Evolutionary conservation across 2,113 vertebrate species (phyloP), one percentile per base, ranked within the genome.

Genomic region (Varanus salvator): DNA sequence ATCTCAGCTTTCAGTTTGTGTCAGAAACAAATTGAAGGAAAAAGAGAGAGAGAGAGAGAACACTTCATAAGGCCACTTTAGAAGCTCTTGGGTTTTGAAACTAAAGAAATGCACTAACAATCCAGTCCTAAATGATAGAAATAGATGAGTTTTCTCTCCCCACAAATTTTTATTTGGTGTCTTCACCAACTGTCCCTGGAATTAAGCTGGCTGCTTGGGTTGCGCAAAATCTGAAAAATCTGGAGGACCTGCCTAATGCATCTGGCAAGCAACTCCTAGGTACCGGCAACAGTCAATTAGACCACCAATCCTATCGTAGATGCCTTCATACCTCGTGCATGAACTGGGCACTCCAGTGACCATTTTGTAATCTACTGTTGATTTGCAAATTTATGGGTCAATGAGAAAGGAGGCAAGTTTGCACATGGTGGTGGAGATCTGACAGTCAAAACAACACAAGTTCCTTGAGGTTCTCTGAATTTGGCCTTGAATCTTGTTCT

Each of bases 1-100:
- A 0, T 1, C 60, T 94, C 85, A 90, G 50, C 89, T 94, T 95
- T 90, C 92, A 87, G 84, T 29, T 86, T 80, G 31, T 90, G 87
- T 86, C 84, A 78, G 82, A 90, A 92, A 90, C 78, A 95, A 88
- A 87, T 86, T 0, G 34, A 84, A 48, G 23, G 15, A 88, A 4
- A 48, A 71, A 60, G 44, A 21, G 52, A 72, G 27, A 8, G 38
- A 29, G 27, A 38, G 72, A 77, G 74, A 77, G 23, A 38, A 85
- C 80, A 52, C 83, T 89, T 38, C 87, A 3, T 68, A 66, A 27
- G 87, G 66, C 76, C 50, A 48, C 85, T 90, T 7, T 90, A 23
- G 48, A 84, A 84, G 29, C 71, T 87, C 85, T 72, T 17, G 34
- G 74, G 50, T 57, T 64, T 11, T 5, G 11, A 31, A 77, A 50